A percentile compares a stretch with the other conserved stretches of the same genome.
Conservation (phyloP, 2,113 vertebrate genomes). For the Rutilus rutilus region DNA sequence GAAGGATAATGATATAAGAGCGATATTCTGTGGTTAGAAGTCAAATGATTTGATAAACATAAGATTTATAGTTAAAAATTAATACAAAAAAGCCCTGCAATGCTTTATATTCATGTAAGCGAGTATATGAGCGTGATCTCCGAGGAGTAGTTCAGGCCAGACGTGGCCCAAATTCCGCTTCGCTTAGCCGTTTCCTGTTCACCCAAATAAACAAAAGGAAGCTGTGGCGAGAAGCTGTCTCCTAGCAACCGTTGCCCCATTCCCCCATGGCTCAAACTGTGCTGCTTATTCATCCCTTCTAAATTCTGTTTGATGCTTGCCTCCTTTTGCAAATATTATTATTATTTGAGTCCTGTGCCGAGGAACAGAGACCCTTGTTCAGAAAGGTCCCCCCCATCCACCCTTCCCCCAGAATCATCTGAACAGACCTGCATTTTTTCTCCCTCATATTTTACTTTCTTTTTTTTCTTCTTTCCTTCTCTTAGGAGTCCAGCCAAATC, state of each 20-base stretch:
- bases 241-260: conserved; percentile 60
- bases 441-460: neutral
- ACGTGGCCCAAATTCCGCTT: conserved; percentile 52
- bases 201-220: conserved; percentile 60
- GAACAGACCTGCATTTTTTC: conserved; percentile 8
- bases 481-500: conserved; percentile 86
- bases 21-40: neutral
- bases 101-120: neutral
- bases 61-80: neutral
- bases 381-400: neutral
- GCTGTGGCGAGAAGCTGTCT: conserved; percentile 48
- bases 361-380: conserved; percentile 47
- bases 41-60: neutral
- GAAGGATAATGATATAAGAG: conserved; percentile 14
- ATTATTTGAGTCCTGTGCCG: neutral
- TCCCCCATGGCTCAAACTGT: conserved; percentile 32
- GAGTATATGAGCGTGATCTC: neutral
- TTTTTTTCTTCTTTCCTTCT: conserved; percentile 15
- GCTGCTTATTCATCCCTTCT: conserved; percentile 35
- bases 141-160: conserved; percentile 4
- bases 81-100: neutral
- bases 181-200: conserved; percentile 54
- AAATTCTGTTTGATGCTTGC: conserved; percentile 38
- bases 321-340: conserved; percentile 56
- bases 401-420: conserved; percentile 12